Base-by-base conservation (phyloP, 2,888 invertebrate species). In the Aphrophora alni region DNA sequence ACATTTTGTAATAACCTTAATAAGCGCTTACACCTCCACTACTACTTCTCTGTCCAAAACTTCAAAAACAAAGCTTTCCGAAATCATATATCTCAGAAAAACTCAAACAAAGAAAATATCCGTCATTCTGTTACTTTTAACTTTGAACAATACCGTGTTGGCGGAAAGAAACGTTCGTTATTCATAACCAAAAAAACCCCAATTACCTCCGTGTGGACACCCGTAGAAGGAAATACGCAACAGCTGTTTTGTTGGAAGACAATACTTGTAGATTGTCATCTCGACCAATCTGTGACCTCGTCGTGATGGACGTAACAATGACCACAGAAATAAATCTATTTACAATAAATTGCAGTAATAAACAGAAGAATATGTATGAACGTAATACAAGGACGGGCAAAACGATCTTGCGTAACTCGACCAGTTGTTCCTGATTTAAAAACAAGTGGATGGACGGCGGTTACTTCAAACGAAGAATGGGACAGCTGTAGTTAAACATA, bases 301-400 rank as follows among this genome's bases (percentile, higher is more conserved):
- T 21, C 21, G n/a, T 59, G 59, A 59, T 59, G 21, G 59, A 59
- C 59, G 21, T 3, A n/a, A 59, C 59, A 59, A 59, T 59, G n/a
- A n/a, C n/a, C 59, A 59, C 59, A 59, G 59, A n/a, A n/a, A 59
- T 59, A 59, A 59, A 59, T 59, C 59, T 59, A 14, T 59, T 59
- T 59, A 59, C 21, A 21, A 21, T 59, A 14, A 59, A 59, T 21
- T 59, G 21, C 59, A n/a, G 59, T 21, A 3, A 59, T 59, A 17
- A 17, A 17, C 44, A 1, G 14, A 10, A 44, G 44, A 8, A 44
- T n/a, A n/a, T n/a, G n/a, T n/a, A n/a, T n/a, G n/a, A n/a, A n/a
- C n/a, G n/a, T n/a, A n/a, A n/a, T 10, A 7, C 33, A 10, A 33
- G 33, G 33, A 33, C 33, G 4, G 33, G 10, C 10, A 10, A 7